These are phyloP conservation scores for Paramuricea clavata DNA, from an alignment of 92 coral and sea anemone species.

Conservation along the genomic window DNA sequence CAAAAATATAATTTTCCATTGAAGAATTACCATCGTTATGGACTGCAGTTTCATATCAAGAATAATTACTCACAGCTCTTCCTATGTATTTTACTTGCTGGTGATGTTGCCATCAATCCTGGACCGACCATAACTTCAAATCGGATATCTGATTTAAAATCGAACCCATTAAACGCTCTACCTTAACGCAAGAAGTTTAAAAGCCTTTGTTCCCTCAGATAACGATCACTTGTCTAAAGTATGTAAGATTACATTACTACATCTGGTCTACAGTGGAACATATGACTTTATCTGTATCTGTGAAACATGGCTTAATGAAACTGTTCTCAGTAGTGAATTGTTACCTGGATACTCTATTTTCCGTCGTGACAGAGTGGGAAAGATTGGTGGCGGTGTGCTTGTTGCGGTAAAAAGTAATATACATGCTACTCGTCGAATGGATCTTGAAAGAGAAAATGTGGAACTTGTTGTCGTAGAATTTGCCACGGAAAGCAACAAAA, in stretches of 20 bases:
- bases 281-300: too few relatives aligned
- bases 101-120: neutral
- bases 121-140: too few relatives aligned
- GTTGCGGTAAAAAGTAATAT: slow-evolving; percentile 54
- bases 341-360: too few relatives aligned
- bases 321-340: too few relatives aligned
- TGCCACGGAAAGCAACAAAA: slow-evolving; percentile 29
- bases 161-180: too few relatives aligned
- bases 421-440: slow-evolving; percentile 30
- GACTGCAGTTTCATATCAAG: neutral
- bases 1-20: neutral
- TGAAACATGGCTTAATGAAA: slow-evolving; percentile 74
- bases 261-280: too few relatives aligned
- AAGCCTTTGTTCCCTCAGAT: too few relatives aligned
- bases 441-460: slow-evolving; percentile 53
- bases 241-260: too few relatives aligned
- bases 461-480: slow-evolving; percentile 66
- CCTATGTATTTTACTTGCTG: neutral
- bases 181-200: too few relatives aligned
- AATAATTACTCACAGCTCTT: neutral
- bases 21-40: neutral
- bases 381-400: slow-evolving; percentile 65
- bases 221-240: too few relatives aligned
- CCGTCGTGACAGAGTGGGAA: too few relatives aligned
- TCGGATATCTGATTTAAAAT: too few relatives aligned